Percentiles rank a stretch among this genome's conserved stretches.
phyloP scores from a whole-genome alignment of 2,888 invertebrate genomes.

The Amphiduros pacificus region DNA sequence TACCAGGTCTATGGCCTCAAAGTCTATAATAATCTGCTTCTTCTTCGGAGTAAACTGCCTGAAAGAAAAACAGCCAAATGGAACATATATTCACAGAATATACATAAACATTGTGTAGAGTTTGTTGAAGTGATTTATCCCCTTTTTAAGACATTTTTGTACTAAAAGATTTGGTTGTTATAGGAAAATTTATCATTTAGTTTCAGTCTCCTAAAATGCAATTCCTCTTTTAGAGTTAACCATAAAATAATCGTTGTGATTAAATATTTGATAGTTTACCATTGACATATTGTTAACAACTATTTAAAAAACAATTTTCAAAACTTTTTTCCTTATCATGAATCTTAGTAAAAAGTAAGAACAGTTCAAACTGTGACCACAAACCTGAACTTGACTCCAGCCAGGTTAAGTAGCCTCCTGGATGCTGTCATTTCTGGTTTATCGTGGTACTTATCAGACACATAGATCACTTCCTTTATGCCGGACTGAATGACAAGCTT shows the following conservation, averaged over 20 bases:
- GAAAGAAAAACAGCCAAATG: slow-evolving; percentile 24
- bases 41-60: slow-evolving; percentile 36
- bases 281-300: too few relatives aligned
- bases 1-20: slow-evolving; percentile 27
- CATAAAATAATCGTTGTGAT: too few relatives aligned
- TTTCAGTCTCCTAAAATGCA: not conserved
- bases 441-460: slow-evolving; percentile 79
- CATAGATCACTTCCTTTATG: slow-evolving; percentile 71
- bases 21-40: slow-evolving; percentile 38
- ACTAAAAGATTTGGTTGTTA: not conserved
- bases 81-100: too few relatives aligned
- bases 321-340: too few relatives aligned
- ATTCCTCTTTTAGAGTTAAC: too few relatives aligned
- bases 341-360: too few relatives aligned
- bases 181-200: not conserved
- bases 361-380: too few relatives aligned
- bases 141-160: not conserved
- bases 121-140: too few relatives aligned
- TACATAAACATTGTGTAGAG: too few relatives aligned
- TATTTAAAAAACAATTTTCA: too few relatives aligned
- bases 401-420: slow-evolving; percentile 79
- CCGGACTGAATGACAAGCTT: slow-evolving; percentile 95
- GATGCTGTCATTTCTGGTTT: slow-evolving; percentile 75
- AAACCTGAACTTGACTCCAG: slow-evolving; percentile 68
- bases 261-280: too few relatives aligned